phyloP scores from a whole-genome alignment of 1,140 invertebrate species.

The Meloidogyne chitwoodi region DNA sequence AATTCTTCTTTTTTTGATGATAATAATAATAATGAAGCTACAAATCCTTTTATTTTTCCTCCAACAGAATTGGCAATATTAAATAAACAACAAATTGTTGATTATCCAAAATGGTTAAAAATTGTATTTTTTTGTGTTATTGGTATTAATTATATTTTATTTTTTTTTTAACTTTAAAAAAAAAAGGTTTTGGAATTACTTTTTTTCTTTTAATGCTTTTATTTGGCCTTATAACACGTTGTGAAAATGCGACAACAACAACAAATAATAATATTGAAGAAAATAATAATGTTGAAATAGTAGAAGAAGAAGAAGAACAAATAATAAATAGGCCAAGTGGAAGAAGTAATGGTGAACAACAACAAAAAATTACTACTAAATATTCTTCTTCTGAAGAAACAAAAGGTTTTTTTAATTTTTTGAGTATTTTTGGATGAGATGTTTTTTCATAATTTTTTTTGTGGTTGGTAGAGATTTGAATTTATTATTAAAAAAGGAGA shows the following conservation, averaged over 20 bases:
- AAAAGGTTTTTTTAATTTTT: neutral
- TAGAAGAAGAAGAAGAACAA: neutral
- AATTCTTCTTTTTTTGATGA: neutral
- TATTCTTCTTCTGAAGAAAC: neutral
- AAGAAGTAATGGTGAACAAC: too few relatives aligned
- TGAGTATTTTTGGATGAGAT: too few relatives aligned
- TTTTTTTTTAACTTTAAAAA: neutral
- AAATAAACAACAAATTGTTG: neutral
- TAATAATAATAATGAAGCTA: neutral
- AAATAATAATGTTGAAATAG: too few relatives aligned
- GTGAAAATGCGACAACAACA: neutral
- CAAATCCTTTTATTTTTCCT: neutral
- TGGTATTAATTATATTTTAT: neutral
- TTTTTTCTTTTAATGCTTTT: constrained; percentile 5
- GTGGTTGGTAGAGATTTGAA: too few relatives aligned
- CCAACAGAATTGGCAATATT: neutral
- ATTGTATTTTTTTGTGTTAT: neutral
- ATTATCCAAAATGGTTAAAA: neutral
- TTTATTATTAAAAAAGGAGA: too few relatives aligned
- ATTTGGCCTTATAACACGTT: neutral
- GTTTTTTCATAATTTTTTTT: too few relatives aligned
- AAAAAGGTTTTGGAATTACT: neutral
- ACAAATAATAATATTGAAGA: neutral
- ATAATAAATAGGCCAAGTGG: neutral
- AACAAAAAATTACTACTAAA: too few relatives aligned